Percentiles rank a stretch among this genome's conserved stretches.
phyloP scores from a whole-genome alignment of 2,113 vertebrate species.

The Saccopteryx bilineata region DNA sequence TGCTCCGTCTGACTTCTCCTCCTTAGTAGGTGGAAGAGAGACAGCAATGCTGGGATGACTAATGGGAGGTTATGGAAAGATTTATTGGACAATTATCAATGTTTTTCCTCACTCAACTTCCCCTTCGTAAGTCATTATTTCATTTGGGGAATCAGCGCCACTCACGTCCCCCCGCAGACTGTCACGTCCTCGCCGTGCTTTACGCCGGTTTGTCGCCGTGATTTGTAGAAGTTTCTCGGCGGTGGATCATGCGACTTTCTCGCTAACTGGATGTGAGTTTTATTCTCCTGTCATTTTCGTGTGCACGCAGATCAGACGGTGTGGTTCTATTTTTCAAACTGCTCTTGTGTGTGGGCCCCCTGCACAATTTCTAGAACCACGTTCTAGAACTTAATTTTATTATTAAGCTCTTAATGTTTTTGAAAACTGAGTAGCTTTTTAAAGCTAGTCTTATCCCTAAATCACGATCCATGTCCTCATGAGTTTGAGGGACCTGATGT shows the following conservation, averaged over 20 bases:
- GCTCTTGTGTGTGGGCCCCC: neutral
- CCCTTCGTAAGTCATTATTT: conserved; percentile 73
- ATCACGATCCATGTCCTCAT: neutral
- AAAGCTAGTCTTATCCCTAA: neutral
- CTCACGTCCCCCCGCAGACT: neutral
- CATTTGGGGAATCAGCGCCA: conserved; percentile 62
- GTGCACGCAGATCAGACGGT: neutral
- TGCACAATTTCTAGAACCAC: neutral
- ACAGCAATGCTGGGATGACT: conserved; percentile 35
- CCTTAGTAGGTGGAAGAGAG: neutral
- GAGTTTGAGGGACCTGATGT: neutral
- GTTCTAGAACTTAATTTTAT: neutral
- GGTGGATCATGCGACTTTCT: neutral
- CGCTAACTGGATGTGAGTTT: neutral
- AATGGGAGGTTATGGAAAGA: conserved; percentile 75
- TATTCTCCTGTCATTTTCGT: conserved; percentile 34
- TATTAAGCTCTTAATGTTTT: neutral
- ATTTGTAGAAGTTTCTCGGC: neutral
- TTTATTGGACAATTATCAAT: conserved; percentile 79
- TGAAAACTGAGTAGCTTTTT: neutral
- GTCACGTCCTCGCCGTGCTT: conserved; percentile 32
- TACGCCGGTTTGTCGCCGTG: neutral
- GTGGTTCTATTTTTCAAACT: neutral
- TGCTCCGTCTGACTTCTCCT: neutral
- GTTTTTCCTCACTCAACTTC: conserved; percentile 75